A percentile compares a stretch with the other conserved stretches of the same genome.
Conservation (phyloP, 2,888 invertebrate genomes). For the Lymantria monacha region DNA sequence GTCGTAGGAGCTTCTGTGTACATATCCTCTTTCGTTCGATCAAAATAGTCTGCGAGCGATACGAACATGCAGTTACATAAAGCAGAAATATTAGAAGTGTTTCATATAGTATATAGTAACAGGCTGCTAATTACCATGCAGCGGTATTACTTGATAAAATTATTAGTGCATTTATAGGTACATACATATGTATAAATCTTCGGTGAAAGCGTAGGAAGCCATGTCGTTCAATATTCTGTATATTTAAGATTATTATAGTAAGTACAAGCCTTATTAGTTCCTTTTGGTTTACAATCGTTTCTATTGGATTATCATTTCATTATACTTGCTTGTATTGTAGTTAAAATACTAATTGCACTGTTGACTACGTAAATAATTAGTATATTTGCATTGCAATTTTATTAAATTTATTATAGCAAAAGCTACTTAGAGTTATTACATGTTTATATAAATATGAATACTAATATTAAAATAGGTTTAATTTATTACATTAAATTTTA, state of each 20-base stretch:
- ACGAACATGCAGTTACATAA: constrained; percentile 64
- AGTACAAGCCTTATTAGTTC: constrained; percentile 17
- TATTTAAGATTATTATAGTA: neutral
- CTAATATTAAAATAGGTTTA: too few species aligned
- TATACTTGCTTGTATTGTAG: neutral
- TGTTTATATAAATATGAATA: too few species aligned
- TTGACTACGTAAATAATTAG: constrained; percentile 1
- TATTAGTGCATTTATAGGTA: constrained; percentile 8
- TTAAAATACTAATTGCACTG: constrained; percentile 6
- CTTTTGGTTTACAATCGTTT: neutral
- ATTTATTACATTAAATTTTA: too few species aligned
- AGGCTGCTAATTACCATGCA: constrained; percentile 24
- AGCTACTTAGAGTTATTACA: neutral
- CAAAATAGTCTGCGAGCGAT: constrained; percentile 53
- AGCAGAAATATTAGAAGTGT: constrained; percentile 57
- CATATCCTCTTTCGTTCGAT: constrained; percentile 39
- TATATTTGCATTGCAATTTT: constrained; percentile 8
- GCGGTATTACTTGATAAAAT: constrained; percentile 6
- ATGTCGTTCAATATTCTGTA: neutral
- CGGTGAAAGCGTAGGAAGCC: constrained; percentile 5
- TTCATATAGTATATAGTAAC: constrained; percentile 22
- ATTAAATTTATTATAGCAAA: constrained; percentile 1
- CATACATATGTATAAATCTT: constrained; percentile 12
- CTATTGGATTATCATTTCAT: neutral
- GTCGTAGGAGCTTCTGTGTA: constrained; percentile 48